Conservation (phyloP, 1,140 invertebrate genomes). For the Tyrophagus putrescentiae region DNA sequence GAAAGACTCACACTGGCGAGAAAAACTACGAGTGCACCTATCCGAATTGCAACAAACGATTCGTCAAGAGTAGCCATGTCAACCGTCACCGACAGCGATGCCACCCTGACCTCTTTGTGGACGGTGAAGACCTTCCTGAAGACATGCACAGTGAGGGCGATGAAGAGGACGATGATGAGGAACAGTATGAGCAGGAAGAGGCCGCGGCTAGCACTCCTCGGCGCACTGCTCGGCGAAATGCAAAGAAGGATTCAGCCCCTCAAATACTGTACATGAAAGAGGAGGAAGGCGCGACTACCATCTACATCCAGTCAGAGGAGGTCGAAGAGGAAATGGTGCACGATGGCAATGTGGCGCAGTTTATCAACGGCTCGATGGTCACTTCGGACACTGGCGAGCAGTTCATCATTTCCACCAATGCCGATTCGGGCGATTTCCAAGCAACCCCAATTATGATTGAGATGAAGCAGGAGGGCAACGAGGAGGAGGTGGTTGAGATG, state of each 20-base stretch:
- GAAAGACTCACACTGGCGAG: slow-evolving; percentile 17
- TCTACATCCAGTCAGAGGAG: not conserved
- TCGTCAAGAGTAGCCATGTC: slow-evolving; percentile 3
- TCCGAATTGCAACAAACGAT: slow-evolving; percentile 7
- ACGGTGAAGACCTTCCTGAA: not conserved
- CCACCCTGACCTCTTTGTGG: slow-evolving; percentile 12
- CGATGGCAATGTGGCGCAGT: not conserved
- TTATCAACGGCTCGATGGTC: not conserved
- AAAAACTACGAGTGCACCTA: slow-evolving; percentile 12
- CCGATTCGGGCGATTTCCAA: slow-evolving; percentile 1
- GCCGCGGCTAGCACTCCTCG: too few species aligned
- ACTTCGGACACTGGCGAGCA: not conserved
- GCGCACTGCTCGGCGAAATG: too few species aligned
- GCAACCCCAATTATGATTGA: not conserved
- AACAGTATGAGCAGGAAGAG: not conserved
- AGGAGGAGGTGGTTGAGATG: too few species aligned
- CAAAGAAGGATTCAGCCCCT: not conserved
- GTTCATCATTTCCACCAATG: not conserved
- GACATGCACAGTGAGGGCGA: not conserved
- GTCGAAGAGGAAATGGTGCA: not conserved
- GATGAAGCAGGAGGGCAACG: too few species aligned
- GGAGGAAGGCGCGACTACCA: not conserved
- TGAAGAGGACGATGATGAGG: not conserved
- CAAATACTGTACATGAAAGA: not conserved
- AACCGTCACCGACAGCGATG: slow-evolving; percentile 18